Evolutionary conservation across 2,888 invertebrate genomes (phyloP), one percentile per base, ranked within the genome.

Genomic region (Cataglyphis livida): DNA sequence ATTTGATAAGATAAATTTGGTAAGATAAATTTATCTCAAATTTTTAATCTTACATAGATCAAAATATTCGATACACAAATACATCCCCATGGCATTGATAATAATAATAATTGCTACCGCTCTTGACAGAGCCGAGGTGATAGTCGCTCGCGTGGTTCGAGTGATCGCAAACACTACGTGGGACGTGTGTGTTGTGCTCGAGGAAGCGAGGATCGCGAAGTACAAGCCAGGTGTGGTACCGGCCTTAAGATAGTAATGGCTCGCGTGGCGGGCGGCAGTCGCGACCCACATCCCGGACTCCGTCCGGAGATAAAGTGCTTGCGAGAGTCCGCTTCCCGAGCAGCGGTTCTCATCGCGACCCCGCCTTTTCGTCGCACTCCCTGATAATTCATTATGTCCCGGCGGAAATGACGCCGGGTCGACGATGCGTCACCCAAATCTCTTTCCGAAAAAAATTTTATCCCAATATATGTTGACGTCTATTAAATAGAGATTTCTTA

Each of bases 251-350:
- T 88, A 84, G 88, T 89, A 82, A 84, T 85, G 82, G 89, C 84
- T 93, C 92, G 93, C 93, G 92, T 93, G 93, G 93, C 94, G 92
- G 92, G 92, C 93, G 92, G 92, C 93, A 92, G 90, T 92, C 91
- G 92, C 94, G 93, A 94, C 94, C 94, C 93, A 94, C 94, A 94
- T 94, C 94, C 91, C 89, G 91, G 89, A 91, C 91, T 87, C 86
- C 76, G 87, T 25, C 25, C 25, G 25, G 89, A 92, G 92, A 93
- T 93, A 93, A 93, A 93, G 93, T 93, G 91, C 93, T 93, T 93
- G 89, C 91, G 89, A 89, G 90, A 91, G 91, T 92, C 92, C 91
- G 92, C 91, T 92, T 91, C 93, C 90, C 89, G 87, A 83, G 44
- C 93, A 93, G 94, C 76, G 94, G 92, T 92, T 93, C 94, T 94